phyloP scores from a whole-genome alignment of 2,888 invertebrate genomes.

The Tiphia femorata region DNA sequence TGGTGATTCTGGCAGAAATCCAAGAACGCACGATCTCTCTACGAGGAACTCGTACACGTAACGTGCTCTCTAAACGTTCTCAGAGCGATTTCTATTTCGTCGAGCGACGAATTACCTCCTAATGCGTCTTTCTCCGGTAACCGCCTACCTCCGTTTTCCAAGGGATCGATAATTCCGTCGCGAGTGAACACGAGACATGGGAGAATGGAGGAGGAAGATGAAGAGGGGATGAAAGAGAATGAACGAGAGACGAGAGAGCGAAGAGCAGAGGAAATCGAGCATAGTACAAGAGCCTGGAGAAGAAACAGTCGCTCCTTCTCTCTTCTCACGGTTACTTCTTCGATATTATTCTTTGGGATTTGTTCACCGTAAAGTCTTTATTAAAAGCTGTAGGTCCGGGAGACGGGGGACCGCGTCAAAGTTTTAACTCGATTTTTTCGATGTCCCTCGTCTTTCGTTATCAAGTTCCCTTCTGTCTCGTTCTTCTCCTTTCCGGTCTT shows the following conservation, averaged over 20 bases:
- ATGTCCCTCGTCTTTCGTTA: constrained; percentile 29
- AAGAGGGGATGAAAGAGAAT: background rate
- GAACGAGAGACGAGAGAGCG: background rate
- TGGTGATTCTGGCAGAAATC: too few species aligned
- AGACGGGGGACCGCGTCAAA: constrained; percentile 25
- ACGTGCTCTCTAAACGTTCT: too few species aligned
- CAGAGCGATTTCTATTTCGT: background rate
- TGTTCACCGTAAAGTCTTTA: constrained; percentile 44
- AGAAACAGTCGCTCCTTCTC: background rate
- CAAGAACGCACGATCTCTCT: too few species aligned
- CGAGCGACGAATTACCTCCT: background rate
- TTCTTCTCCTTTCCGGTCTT: constrained; percentile 14
- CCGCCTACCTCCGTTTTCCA: too few species aligned
- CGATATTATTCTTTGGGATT: constrained; percentile 47
- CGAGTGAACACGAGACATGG: background rate
- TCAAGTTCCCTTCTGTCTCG: constrained; percentile 14
- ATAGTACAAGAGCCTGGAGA: constrained; percentile 6
- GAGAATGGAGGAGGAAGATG: background rate
- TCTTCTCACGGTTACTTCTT: constrained; percentile 28
- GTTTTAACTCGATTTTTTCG: constrained; percentile 43
- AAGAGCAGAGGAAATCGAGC: constrained; percentile 25
- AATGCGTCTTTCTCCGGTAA: background rate
- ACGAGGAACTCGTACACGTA: too few species aligned
- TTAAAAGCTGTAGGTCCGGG: constrained; percentile 33
- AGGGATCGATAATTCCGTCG: background rate